Base-by-base conservation (phyloP, 2,113 vertebrate species). In the Nettapus auritus region DNA sequence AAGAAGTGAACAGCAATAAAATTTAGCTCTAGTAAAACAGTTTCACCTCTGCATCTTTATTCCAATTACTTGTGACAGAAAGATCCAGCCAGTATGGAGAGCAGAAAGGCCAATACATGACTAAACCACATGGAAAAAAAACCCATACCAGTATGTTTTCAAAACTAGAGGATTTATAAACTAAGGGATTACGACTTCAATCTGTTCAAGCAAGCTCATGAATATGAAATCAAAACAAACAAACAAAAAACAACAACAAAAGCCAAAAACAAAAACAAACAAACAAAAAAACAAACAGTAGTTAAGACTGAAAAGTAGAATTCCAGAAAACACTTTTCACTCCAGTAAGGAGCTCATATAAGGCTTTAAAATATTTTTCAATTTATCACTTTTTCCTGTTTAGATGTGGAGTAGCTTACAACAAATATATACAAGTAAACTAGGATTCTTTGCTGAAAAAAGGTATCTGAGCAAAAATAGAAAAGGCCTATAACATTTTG, bases 131-230 rank as follows among this genome's bases (percentile, higher is more conserved):
- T 22, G 25, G 11, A 52, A 71, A 87, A 70, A 87, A 48, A 48
- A 11, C 20, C 20, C 46, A 48, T 10, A 92, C 36, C 33, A 89
- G 40, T 53, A 69, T n/a, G 55, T 50, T 88, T 82, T 77, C 59
- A 90, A 77, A 94, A 86, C 22, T 6, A 62, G 9, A 21, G 50
- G 82, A 93, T 91, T 91, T 96, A 79, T 85, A 95, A 90, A 90
- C 40, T 76, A 26, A 0, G 29, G 19, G 75, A 95, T 95, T 94
- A 96, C 22, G 26, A 77, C 36, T 90, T 91, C 75, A 83, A 50
- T 80, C 79, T 63, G 40, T 70, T 77, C 23, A 33, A 80, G 63
- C 36, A 93, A 82, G 53, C 29, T 88, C 53, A 53, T 11, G 10
- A 91, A 89, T 50, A 79, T 89, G 70, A 96, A 87, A 80, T 31